phyloP scores from a whole-genome alignment of 2,888 invertebrate species.

The Isotomurus palustris region DNA sequence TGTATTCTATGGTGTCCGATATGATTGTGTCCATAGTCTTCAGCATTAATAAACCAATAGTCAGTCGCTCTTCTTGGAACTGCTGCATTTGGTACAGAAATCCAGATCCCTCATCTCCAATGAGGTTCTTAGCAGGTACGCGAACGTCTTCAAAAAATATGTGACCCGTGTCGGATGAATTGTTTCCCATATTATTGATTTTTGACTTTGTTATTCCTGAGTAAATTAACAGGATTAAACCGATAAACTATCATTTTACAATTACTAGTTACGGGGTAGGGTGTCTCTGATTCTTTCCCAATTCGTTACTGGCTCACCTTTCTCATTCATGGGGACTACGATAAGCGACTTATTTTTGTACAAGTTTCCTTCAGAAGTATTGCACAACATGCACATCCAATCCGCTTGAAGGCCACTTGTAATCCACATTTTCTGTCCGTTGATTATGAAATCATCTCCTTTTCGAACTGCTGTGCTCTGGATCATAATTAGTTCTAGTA shows the following conservation, averaged over 20 bases:
- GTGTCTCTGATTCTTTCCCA: too few relatives aligned
- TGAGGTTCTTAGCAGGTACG: slow-evolving; percentile 53
- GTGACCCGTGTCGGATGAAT: slow-evolving; percentile 55
- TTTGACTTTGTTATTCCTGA: slow-evolving; percentile 46
- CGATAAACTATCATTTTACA: neutral
- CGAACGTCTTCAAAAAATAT: slow-evolving; percentile 56
- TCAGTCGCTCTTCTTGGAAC: slow-evolving; percentile 57
- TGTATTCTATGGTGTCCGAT: slow-evolving; percentile 53
- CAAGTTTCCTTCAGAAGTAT: slow-evolving; percentile 52
- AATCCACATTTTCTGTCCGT: slow-evolving; percentile 53
- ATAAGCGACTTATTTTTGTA: slow-evolving; percentile 57
- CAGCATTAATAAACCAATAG: slow-evolving; percentile 47
- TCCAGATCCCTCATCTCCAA: slow-evolving; percentile 55
- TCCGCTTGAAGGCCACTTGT: slow-evolving; percentile 57
- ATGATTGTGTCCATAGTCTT: slow-evolving; percentile 33
- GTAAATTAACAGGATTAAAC: neutral
- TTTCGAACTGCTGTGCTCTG: slow-evolving; percentile 53
- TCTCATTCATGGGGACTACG: slow-evolving; percentile 53
- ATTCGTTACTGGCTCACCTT: too few relatives aligned
- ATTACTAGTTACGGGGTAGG: too few relatives aligned
- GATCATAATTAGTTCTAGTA: slow-evolving; percentile 43
- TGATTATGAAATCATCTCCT: slow-evolving; percentile 54
- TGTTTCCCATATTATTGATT: slow-evolving; percentile 56
- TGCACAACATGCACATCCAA: slow-evolving; percentile 58
- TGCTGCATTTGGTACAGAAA: slow-evolving; percentile 56